Percentiles rank a stretch among this genome's conserved stretches.
phyloP scores from a whole-genome alignment of 2,113 vertebrate species.

The Apteryx mantelli region DNA sequence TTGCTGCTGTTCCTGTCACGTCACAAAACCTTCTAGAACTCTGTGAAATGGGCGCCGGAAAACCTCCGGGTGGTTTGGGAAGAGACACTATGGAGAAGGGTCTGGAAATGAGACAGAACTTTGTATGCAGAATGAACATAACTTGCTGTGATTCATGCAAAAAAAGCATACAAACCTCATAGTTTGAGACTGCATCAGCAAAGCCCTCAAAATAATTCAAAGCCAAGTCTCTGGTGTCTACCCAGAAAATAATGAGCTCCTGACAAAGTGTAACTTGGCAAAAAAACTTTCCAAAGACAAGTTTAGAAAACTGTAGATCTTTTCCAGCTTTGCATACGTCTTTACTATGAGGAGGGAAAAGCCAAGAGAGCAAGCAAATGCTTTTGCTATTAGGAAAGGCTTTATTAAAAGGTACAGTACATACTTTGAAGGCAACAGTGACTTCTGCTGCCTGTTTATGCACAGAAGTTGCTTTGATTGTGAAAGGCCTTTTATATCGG shows the following conservation, averaged over 20 bases:
- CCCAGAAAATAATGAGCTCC: slow-evolving; percentile 70
- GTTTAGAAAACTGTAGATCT: slow-evolving; percentile 51
- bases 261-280: slow-evolving; percentile 77
- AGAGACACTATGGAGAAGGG: background rate
- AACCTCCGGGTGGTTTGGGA: slow-evolving; percentile 40
- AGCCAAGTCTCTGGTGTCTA: slow-evolving; percentile 63
- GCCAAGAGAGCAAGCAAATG: slow-evolving; percentile 37
- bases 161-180: background rate
- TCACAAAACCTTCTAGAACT: background rate
- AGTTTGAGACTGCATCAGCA: slow-evolving; percentile 7
- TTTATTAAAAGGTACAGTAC: slow-evolving; percentile 27
- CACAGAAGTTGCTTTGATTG: background rate
- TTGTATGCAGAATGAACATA: background rate
- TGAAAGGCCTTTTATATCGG: background rate
- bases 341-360: slow-evolving; percentile 24
- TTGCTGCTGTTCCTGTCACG: background rate
- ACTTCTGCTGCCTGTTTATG: background rate
- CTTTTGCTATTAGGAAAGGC: slow-evolving; percentile 45
- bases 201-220: slow-evolving; percentile 39
- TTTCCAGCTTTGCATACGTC: slow-evolving; percentile 43
- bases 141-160: slow-evolving; percentile 22
- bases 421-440: background rate
- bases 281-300: slow-evolving; percentile 68
- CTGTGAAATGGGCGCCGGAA: slow-evolving; percentile 1
- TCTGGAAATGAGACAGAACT: slow-evolving; percentile 35